These are phyloP conservation scores for Carassius gibelio DNA, from an alignment of 2,113 vertebrate genomes.

Conservation along the genomic window DNA sequence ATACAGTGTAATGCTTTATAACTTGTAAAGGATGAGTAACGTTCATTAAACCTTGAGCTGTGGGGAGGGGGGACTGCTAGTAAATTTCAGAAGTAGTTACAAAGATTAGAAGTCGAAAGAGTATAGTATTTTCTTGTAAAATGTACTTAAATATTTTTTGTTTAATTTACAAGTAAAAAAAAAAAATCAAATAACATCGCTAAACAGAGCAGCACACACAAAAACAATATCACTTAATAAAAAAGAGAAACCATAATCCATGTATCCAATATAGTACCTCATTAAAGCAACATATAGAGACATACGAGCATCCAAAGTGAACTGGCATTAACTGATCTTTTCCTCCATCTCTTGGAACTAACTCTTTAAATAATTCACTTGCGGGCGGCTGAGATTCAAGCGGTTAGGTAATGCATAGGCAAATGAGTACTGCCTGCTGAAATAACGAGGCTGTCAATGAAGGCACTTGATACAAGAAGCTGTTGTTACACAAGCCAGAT, in stretches of 20 bases:
- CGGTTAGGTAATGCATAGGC: slow-evolving; percentile 30
- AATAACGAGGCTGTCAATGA: slow-evolving; percentile 41
- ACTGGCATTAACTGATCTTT: slow-evolving; percentile 23
- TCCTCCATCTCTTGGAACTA: slow-evolving; percentile 15
- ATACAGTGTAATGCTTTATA: too few species aligned
- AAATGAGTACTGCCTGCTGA: slow-evolving; percentile 16
- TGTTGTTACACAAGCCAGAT: slow-evolving; percentile 26
- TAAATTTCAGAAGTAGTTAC: too few species aligned
- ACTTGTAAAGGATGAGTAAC: too few species aligned
- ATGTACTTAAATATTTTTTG: too few species aligned
- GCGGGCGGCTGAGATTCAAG: slow-evolving; percentile 13
- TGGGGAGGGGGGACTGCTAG: too few species aligned
- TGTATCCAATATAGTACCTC: background rate
- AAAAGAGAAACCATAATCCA: background rate
- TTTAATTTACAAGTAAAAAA: too few species aligned
- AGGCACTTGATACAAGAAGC: background rate
- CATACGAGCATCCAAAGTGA: background rate
- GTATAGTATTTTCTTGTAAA: too few species aligned
- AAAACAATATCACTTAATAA: background rate
- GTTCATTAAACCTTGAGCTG: too few species aligned
- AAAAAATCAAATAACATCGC: too few species aligned
- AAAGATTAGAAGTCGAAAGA: too few species aligned
- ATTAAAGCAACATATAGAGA: slow-evolving; percentile 1
- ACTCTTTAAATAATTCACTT: slow-evolving; percentile 42
- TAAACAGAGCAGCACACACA: background rate